These are phyloP conservation scores for Chrysogorgia sp. DNA, from an alignment of 92 coral and sea anemone species.

Conservation along the genomic window DNA sequence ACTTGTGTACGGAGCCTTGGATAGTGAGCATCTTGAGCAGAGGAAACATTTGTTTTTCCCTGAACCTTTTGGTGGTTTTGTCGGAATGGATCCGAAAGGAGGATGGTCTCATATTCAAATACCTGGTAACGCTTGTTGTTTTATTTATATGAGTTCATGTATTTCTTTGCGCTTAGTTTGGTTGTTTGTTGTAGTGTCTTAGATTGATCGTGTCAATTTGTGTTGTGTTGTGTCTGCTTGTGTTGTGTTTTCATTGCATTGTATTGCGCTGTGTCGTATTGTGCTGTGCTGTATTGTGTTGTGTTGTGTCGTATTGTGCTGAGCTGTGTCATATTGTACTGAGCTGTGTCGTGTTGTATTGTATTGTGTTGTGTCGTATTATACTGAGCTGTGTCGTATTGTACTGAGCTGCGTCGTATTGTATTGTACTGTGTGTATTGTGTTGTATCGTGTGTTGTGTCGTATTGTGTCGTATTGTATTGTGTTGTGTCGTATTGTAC, in stretches of 20 bases:
- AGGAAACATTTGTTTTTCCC: constrained; percentile 78
- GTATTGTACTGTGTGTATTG: not conserved
- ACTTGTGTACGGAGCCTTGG: constrained; percentile 74
- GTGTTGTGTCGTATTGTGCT: not conserved
- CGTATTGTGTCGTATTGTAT: not conserved
- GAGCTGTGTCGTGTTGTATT: not conserved
- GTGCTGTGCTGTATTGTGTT: not conserved
- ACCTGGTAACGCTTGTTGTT: constrained; percentile 63
- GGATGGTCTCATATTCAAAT: constrained; percentile 98
- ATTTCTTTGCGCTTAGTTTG: too few species aligned
- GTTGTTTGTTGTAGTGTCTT: not conserved
- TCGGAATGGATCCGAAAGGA: constrained; percentile 81
- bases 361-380: not conserved
- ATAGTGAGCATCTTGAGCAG: constrained; percentile 59
- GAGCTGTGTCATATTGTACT: not conserved
- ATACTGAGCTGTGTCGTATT: not conserved
- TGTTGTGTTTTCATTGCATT: too few species aligned
- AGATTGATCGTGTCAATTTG: not conserved
- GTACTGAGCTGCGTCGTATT: not conserved
- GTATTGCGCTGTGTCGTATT: not conserved
- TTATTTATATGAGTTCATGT: not conserved
- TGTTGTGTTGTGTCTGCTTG: not conserved
- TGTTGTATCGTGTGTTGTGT: not conserved
- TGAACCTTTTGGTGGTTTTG: constrained; percentile 83
- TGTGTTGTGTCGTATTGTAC: not conserved